phyloP scores from a whole-genome alignment of 2,113 vertebrate genomes.

The Opisthocomus hoazin region DNA sequence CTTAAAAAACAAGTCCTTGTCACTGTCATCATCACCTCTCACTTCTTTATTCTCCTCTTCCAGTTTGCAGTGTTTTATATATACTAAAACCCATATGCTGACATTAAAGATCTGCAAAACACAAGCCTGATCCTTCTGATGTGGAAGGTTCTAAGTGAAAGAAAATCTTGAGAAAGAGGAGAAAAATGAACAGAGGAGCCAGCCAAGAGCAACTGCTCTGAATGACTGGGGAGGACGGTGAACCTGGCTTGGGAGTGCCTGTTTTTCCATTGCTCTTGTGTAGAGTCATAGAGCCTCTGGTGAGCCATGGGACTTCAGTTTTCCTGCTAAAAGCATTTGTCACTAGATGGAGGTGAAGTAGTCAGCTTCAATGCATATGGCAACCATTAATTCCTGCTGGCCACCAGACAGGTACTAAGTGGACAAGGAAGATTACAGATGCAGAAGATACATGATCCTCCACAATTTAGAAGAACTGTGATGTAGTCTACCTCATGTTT shows the following conservation, averaged over 20 bases:
- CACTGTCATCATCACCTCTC: not conserved
- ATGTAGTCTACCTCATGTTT: accelerated
- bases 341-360: not conserved
- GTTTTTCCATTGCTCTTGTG: not conserved
- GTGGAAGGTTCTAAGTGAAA: not conserved
- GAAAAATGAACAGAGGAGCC: not conserved
- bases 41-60: not conserved
- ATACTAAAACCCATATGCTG: not conserved
- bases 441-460: not conserved
- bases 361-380: not conserved
- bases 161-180: not conserved
- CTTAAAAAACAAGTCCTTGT: not conserved
- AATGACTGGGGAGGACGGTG: not conserved
- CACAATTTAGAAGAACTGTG: not conserved
- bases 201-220: not conserved
- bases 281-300: not conserved
- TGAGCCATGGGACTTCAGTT: not conserved
- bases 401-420: not conserved
- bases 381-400: not conserved
- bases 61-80: not conserved
- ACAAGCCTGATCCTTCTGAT: not conserved
- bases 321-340: not conserved
- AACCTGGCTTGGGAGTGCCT: not conserved
- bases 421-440: not conserved
- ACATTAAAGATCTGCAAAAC: not conserved